Conservation (phyloP, 2,888 invertebrate species). For the Aphidius colemani region DNA sequence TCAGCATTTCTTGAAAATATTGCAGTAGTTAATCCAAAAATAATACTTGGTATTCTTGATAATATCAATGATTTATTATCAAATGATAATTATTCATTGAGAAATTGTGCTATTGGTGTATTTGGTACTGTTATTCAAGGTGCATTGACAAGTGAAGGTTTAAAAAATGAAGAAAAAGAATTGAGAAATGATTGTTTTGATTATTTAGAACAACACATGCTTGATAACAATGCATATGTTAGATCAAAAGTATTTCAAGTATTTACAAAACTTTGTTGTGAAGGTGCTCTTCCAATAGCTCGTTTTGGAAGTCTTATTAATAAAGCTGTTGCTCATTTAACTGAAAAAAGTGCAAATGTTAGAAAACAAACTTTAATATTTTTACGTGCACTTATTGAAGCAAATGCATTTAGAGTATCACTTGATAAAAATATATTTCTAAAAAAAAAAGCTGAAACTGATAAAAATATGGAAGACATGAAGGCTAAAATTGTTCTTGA, state of each 20-base stretch:
- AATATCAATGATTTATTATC: slow-evolving; percentile 48
- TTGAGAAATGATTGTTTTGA: slow-evolving; percentile 81
- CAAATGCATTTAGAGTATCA: slow-evolving; percentile 85
- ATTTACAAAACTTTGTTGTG: slow-evolving; percentile 79
- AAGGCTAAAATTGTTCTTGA: slow-evolving; percentile 40
- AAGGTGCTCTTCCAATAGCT: slow-evolving; percentile 77
- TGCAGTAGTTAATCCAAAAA: slow-evolving; percentile 39
- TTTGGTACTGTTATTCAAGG: slow-evolving; percentile 78
- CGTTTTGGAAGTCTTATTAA: slow-evolving; percentile 72
- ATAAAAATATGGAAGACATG: slow-evolving; percentile 66
- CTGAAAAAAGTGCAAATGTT: slow-evolving; percentile 83
- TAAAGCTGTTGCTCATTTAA: slow-evolving; percentile 71
- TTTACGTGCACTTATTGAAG: slow-evolving; percentile 76
- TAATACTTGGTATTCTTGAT: slow-evolving; percentile 50
- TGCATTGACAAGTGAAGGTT: slow-evolving; percentile 74
- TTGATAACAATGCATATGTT: slow-evolving; percentile 84
- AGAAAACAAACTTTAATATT: slow-evolving; percentile 83
- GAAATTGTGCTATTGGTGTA: slow-evolving; percentile 83
- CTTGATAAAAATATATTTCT: slow-evolving; percentile 64
- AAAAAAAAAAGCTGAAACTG: slow-evolving; percentile 66
- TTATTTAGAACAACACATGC: slow-evolving; percentile 79
- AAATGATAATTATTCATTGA: slow-evolving; percentile 64
- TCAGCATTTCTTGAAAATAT: slow-evolving; percentile 51
- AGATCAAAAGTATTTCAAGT: slow-evolving; percentile 83
- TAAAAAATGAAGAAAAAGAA: slow-evolving; percentile 70